Percentiles rank a stretch among this genome's conserved stretches.
Evolutionary conservation across 2,888 invertebrate species (phyloP).

Genomic region (Malacosoma neustria): DNA sequence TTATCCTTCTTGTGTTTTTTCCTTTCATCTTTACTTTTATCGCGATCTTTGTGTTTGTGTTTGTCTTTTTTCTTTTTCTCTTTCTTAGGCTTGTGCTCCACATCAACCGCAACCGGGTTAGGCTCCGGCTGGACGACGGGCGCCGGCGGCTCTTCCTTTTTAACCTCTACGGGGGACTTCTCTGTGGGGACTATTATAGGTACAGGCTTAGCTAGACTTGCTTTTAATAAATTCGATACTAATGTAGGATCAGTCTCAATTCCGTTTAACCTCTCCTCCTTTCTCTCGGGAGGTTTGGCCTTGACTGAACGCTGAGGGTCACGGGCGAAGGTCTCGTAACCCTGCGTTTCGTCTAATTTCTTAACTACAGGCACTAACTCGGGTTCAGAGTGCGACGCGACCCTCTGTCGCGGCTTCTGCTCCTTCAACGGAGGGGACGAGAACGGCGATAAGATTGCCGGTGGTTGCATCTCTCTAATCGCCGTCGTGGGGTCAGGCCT

Average conservation of each 20-base stretch:
- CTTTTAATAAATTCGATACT: slow-evolving; percentile 81
- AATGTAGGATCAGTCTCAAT: slow-evolving; percentile 82
- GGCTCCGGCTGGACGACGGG: slow-evolving; percentile 13
- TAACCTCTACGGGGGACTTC: slow-evolving; percentile 43
- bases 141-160: slow-evolving; percentile 25
- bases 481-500: slow-evolving; percentile 47
- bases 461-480: slow-evolving; percentile 57
- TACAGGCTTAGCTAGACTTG: slow-evolving; percentile 70
- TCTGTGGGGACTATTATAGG: slow-evolving; percentile 59
- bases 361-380: slow-evolving; percentile 77
- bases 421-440: slow-evolving; percentile 57
- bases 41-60: slow-evolving; percentile 85
- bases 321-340: slow-evolving; percentile 75
- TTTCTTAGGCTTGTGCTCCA: slow-evolving; percentile 58
- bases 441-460: slow-evolving; percentile 63
- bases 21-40: slow-evolving; percentile 81
- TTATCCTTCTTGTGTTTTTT: slow-evolving; percentile 84
- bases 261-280: slow-evolving; percentile 69
- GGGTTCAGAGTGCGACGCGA: slow-evolving; percentile 73
- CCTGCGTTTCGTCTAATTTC: slow-evolving; percentile 77
- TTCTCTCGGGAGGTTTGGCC: slow-evolving; percentile 50
- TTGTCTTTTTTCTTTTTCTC: slow-evolving; percentile 88
- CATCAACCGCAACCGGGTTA: slow-evolving; percentile 26
- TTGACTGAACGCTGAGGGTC: slow-evolving; percentile 66
- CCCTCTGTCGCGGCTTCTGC: slow-evolving; percentile 36